Evolutionary conservation across 2,797 vertebrate genomes (phyloP).

Genomic region (Loris lydekkerianus): DNA sequence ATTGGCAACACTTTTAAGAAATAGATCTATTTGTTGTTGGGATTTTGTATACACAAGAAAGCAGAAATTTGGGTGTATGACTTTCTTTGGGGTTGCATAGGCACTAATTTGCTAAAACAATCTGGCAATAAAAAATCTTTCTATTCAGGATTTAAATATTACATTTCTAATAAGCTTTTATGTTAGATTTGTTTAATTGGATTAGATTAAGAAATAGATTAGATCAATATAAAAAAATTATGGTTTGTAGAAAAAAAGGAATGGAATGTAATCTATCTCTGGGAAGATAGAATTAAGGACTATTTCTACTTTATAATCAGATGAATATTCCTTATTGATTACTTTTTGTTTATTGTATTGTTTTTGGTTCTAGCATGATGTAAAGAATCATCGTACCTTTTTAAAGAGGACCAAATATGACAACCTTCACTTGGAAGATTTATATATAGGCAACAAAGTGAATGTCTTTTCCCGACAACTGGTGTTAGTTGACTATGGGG

Average conservation of each 20-base stretch:
- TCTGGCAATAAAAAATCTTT: conserved; percentile 19
- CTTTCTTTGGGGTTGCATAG: background rate
- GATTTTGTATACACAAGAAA: background rate
- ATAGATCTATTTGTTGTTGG: background rate
- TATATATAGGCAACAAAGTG: conserved; percentile 96
- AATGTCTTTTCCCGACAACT: conserved; percentile 95
- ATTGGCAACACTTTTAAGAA: background rate
- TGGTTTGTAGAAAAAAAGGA: conserved; percentile 15
- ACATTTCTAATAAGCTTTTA: conserved; percentile 45
- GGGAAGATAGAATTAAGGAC: background rate
- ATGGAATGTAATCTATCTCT: background rate
- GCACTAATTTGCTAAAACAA: background rate
- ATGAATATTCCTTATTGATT: background rate
- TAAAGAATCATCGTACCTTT: conserved; percentile 96
- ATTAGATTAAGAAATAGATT: conserved; percentile 29
- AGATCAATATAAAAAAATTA: conserved; percentile 26
- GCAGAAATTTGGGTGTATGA: background rate
- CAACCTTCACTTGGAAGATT: conserved; percentile 91
- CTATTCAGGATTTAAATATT: background rate
- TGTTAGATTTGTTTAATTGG: background rate
- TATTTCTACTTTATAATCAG: background rate
- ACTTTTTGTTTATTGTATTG: background rate
- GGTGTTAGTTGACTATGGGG: conserved; percentile 94
- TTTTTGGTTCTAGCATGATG: conserved; percentile 91
- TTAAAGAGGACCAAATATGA: conserved; percentile 94